A percentile compares a stretch with the other conserved stretches of the same genome.
These are phyloP conservation scores for Psilopsiagon aymara DNA, from an alignment of 2,113 vertebrate species.

Conservation along the genomic window DNA sequence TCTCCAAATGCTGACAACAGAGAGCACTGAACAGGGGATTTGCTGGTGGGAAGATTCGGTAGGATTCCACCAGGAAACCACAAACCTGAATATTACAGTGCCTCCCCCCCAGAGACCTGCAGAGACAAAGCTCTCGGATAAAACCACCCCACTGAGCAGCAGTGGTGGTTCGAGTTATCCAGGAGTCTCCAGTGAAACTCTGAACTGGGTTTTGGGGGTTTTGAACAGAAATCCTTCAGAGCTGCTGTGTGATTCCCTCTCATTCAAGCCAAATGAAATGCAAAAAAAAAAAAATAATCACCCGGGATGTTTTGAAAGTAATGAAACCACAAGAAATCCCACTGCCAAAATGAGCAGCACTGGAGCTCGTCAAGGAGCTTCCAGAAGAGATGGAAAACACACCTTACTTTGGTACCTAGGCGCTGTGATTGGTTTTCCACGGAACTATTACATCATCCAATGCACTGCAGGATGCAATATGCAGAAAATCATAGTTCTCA, in stretches of 20 bases:
- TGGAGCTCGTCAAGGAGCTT: background rate
- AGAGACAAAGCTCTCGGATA: background rate
- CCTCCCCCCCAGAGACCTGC: background rate
- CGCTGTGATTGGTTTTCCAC: background rate
- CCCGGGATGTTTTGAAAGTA: background rate
- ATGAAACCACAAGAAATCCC: background rate
- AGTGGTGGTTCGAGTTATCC: background rate
- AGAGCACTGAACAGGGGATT: background rate
- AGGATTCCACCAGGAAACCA: constrained; percentile 10
- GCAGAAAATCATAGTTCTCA: background rate
- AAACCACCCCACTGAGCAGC: background rate
- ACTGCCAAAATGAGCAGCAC: background rate
- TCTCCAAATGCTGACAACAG: background rate
- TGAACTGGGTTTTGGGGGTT: background rate
- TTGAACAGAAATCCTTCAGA: background rate
- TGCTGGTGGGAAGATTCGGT: background rate
- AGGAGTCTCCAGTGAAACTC: background rate
- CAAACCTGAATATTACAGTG: background rate
- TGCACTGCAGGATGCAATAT: no score
- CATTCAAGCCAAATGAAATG: background rate
- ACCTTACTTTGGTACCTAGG: background rate
- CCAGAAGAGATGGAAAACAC: background rate
- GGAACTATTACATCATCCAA: no score
- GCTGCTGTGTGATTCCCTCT: background rate
- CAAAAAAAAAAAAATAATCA: background rate